phyloP scores from a whole-genome alignment of 2,113 vertebrate species.

The Microtus ochrogaster region DNA sequence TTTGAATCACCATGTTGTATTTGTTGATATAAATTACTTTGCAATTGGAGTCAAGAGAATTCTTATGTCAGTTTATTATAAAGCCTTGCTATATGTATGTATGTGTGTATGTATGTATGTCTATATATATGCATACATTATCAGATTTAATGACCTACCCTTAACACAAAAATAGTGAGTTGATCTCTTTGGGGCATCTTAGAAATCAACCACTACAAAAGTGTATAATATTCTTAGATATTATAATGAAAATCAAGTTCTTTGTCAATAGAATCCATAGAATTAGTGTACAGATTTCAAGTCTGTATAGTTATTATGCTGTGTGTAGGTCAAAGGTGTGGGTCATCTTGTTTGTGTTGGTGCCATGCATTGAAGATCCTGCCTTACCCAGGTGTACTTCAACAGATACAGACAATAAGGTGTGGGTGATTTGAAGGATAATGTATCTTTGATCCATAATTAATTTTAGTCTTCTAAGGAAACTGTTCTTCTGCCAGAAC shows the following conservation, averaged over 20 bases:
- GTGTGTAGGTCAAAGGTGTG: not conserved
- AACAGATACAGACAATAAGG: not conserved
- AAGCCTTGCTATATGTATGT: not conserved
- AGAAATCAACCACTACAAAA: constrained; percentile 13
- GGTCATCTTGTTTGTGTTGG: not conserved
- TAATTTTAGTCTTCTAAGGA: constrained; percentile 6
- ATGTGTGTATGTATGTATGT: not conserved
- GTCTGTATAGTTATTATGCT: not conserved
- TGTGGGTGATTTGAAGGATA: not conserved
- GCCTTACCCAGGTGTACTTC: not conserved
- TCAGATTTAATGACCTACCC: not conserved
- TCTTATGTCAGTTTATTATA: constrained; percentile 30
- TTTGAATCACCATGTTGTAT: constrained; percentile 29
- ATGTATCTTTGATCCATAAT: not conserved
- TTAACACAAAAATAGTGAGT: constrained; percentile 36
- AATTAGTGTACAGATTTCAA: not conserved
- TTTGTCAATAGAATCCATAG: not conserved
- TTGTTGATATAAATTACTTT: not conserved
- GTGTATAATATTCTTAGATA: not conserved
- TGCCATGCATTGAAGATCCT: not conserved
- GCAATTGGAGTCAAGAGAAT: not conserved
- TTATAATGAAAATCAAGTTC: not conserved
- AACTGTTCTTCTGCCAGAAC: not conserved
- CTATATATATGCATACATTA: not conserved
- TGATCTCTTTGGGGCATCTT: not conserved